Evolutionary conservation across 2,888 invertebrate genomes (phyloP), one percentile per base, ranked within the genome.

Genomic region (Agonum fuliginosum): DNA sequence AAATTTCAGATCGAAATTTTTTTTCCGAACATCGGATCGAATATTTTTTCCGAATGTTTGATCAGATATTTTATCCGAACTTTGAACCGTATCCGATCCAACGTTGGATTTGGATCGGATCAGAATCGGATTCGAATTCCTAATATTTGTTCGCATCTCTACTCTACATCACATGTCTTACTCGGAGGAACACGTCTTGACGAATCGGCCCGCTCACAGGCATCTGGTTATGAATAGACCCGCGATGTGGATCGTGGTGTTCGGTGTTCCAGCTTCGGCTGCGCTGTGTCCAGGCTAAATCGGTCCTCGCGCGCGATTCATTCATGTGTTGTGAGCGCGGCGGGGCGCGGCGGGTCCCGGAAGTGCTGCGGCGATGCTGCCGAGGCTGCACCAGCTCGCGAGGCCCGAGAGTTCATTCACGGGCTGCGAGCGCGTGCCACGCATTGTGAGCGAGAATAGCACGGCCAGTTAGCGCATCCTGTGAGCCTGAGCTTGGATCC

Each of bases 401-500:
- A 14, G 14, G 14, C 5, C 46, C 46, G 46, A 30, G 54, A 37
- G 48, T 71, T 71, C 70, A 71, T 46, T 71, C 70, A 48, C 69
- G 69, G 43, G 41, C 69, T 46, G 69, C 12, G 19, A 54, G 20
- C 72, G 72, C 51, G 62, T 65, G 74, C 30, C 43, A 41, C 41
- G 37, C 67, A 41, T 43, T 43, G 67, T 37, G 65, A 30, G 30
- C 65, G 62, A 71, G 48, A 74, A 74, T 74, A 74, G 74, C 74
- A 65, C 65, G 74, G 74, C 14, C 62, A 74, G 74, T 74, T 74
- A 74, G 65, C 74, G 74, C 74, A 65, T 62, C 65, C 65, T 43
- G 65, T 71, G 43, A n/a, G n/a, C n/a, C n/a, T n/a, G n/a, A n/a
- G n/a, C n/a, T n/a, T n/a, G n/a, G n/a, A n/a, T n/a, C n/a, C n/a